Base-by-base conservation (phyloP, 2,113 vertebrate species). In the Nothobranchius kuhntae region DNA sequence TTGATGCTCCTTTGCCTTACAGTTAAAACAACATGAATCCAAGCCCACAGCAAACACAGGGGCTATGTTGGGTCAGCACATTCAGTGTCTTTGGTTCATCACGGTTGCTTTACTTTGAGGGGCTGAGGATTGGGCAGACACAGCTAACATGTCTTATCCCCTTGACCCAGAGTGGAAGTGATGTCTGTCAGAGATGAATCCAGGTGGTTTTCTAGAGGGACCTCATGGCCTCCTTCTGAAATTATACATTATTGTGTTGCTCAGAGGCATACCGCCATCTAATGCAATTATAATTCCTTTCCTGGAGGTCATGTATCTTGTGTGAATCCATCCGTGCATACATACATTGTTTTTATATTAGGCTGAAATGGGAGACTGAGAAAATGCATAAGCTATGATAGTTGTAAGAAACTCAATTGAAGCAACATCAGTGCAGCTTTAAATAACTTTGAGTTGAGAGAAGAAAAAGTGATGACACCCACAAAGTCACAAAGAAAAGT, bases 141-240 rank as follows among this genome's bases (percentile, higher is more conserved):
- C 36, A 50, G 79, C 80, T 68, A 81, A 89, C 89, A 89, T 86
- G 89, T 72, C 62, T 81, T 79, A 84, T 86, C 82, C 86, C 50
- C 9, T 75, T 53, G 77, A 75, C 80, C 70, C 62, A 3, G 52
- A 86, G 78, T 80, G 73, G 73, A 86, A 83, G 87, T 74, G 83
- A 86, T 83, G 75, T 89, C 68, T 91, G 87, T 90, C 86, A 79
- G 61, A 74, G 78, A 88, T 84, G 83, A 90, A 85, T 86, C 82
- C 77, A 81, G 65, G 60, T 38, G 3, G 26, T 48, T 65, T 65
- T 85, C 84, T 53, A 73, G 40, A 59, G 85, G 63, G 81, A 82
- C 78, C 77, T 65, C 63, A 63, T 79, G 71, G 71, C 75, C 88
- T 82, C 69, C 68, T 84, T 86, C 75, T 76, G 40, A 78, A 86